These are phyloP conservation scores for Cettia cetti DNA, from an alignment of 2,113 vertebrate genomes.

Conservation along the genomic window DNA sequence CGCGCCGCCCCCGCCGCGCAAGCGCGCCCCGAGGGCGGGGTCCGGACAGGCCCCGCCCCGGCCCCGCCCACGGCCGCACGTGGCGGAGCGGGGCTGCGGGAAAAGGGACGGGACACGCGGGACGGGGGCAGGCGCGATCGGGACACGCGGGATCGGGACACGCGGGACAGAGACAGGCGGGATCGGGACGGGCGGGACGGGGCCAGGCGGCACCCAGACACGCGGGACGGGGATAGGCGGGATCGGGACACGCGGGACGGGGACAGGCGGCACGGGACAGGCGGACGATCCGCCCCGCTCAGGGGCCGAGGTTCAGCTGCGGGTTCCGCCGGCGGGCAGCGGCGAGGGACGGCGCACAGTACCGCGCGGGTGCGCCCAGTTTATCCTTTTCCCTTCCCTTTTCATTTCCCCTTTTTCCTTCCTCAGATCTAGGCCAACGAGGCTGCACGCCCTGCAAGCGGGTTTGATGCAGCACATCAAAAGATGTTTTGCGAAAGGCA, in stretches of 20 bases:
- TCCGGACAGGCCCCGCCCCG: rapidly evolving
- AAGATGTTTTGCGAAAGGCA: background rate
- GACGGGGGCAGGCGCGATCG: rapidly evolving
- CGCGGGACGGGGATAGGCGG: rapidly evolving
- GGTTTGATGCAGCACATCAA: background rate
- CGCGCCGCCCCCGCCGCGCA: too few species aligned
- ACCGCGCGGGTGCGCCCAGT: background rate
- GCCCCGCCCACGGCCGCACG: background rate
- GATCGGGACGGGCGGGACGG: too few species aligned
- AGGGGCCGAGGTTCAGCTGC: background rate
- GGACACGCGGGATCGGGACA: too few species aligned
- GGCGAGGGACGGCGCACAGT: background rate
- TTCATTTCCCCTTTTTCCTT: background rate
- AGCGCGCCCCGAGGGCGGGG: too few species aligned
- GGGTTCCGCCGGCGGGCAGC: background rate
- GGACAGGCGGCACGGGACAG: background rate
- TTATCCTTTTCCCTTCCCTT: background rate
- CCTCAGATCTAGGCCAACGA: background rate
- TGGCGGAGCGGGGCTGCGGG: background rate
- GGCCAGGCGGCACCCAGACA: rapidly evolving
- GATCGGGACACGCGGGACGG: too few species aligned
- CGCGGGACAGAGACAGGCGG: background rate
- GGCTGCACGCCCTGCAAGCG: background rate
- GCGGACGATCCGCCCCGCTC: background rate
- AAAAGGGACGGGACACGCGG: background rate